Percentiles rank a stretch among this genome's conserved stretches.
Evolutionary conservation across 2,113 vertebrate species (phyloP).

Genomic region (Pelvicachromis taeniatus): DNA sequence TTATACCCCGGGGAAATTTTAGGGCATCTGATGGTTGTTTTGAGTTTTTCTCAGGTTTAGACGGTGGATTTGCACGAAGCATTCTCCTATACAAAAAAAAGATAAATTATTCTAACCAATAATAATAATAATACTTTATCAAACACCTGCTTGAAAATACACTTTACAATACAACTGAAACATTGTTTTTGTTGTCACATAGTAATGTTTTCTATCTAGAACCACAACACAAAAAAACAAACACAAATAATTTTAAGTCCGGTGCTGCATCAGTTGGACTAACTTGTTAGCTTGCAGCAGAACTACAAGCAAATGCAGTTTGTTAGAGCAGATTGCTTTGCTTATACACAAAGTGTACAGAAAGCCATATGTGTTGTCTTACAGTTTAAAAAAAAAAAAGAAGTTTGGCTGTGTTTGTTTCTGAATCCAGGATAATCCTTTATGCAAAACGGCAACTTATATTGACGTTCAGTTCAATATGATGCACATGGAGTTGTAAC

Average conservation of each 20-base stretch:
- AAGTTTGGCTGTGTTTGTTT: not conserved
- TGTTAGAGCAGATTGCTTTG: not conserved
- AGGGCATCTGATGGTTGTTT: not conserved
- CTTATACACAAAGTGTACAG: not conserved
- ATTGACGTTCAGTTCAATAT: not conserved
- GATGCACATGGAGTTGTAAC: not conserved
- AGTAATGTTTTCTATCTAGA: not conserved
- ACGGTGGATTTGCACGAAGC: not conserved
- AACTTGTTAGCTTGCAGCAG: not conserved
- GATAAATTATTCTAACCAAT: too few species aligned
- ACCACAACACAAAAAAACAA: not conserved
- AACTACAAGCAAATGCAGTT: not conserved
- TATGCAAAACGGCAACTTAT: not conserved
- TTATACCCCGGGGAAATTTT: not conserved
- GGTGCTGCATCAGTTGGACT: not conserved
- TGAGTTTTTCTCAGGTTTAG: not conserved
- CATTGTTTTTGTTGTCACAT: not conserved
- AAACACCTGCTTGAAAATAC: not conserved
- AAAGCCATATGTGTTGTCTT: not conserved
- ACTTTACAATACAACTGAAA: not conserved
- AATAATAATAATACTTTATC: too few species aligned
- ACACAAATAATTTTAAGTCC: not conserved
- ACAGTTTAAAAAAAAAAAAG: not conserved
- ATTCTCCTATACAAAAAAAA: rapidly evolving
- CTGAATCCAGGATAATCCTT: not conserved